phyloP scores from a whole-genome alignment of 1,140 invertebrate species.

The Eciton burchellii region DNA sequence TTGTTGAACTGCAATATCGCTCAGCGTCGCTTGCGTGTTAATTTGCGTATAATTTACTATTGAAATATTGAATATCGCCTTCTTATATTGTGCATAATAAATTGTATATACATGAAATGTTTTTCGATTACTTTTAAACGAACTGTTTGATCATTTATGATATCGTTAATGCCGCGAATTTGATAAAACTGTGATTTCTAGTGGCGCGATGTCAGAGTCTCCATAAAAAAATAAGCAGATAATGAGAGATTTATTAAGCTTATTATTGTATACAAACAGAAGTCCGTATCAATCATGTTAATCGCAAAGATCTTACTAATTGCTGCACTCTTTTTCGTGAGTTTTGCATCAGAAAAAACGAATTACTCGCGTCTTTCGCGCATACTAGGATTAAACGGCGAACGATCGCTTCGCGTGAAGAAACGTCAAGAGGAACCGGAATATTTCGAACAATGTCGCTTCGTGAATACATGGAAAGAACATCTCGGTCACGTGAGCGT shows the following conservation, averaged over 20 bases:
- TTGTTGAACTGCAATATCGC: conserved; percentile 48
- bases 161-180: too few relatives aligned
- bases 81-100: too few relatives aligned
- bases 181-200: too few relatives aligned
- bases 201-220: too few relatives aligned
- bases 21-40: background rate
- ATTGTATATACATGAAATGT: too few relatives aligned
- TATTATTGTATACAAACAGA: background rate
- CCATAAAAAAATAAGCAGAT: too few relatives aligned
- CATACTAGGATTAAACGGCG: background rate
- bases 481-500: conserved; percentile 77
- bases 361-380: background rate
- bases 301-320: conserved; percentile 7
- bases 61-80: too few relatives aligned
- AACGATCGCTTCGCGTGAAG: background rate
- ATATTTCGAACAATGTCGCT: conserved; percentile 74
- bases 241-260: background rate
- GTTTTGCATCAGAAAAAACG: background rate
- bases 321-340: background rate
- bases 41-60: background rate
- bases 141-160: too few relatives aligned
- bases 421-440: conserved; percentile 11
- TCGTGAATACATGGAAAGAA: conserved; percentile 67
- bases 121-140: too few relatives aligned
- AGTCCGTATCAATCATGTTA: conserved; percentile 39